These are phyloP conservation scores for Mimachlamys varia DNA, from an alignment of 2,888 invertebrate species.

Conservation along the genomic window DNA sequence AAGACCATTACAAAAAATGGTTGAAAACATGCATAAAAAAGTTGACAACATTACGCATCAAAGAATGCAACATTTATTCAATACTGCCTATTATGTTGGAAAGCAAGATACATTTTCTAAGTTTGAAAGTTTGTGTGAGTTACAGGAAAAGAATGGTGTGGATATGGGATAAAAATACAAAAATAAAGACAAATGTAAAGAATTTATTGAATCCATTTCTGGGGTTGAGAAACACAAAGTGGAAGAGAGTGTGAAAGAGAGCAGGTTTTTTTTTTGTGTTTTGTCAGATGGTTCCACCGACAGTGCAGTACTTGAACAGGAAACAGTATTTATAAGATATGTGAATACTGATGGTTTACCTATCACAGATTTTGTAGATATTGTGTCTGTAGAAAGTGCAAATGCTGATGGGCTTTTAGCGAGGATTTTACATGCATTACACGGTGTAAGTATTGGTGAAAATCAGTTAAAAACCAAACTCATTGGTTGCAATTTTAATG, in stretches of 20 bases:
- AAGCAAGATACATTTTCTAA: neutral
- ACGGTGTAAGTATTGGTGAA: neutral
- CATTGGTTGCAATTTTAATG: slow-evolving; percentile 42
- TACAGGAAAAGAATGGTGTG: neutral
- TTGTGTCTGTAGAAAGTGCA: neutral
- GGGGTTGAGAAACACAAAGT: neutral
- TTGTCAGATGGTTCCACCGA: slow-evolving; percentile 39
- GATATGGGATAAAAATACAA: neutral
- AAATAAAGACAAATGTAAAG: neutral
- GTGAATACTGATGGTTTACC: neutral
- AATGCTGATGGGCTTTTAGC: slow-evolving; percentile 28
- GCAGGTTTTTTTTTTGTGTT: slow-evolving; percentile 29
- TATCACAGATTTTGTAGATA: slow-evolving; percentile 37
- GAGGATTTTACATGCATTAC: neutral
- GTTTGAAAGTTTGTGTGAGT: neutral
- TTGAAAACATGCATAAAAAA: too few species aligned
- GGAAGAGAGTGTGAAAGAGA: slow-evolving; percentile 1
- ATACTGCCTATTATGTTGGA: neutral
- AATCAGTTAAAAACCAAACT: too few species aligned
- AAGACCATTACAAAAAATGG: too few species aligned
- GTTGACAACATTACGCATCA: too few species aligned
- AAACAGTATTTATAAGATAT: slow-evolving; percentile 33
- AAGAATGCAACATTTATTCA: neutral
- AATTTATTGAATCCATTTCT: neutral
- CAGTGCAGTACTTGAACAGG: slow-evolving; percentile 20